phyloP scores from a whole-genome alignment of 2,113 vertebrate species.

The Circaetus gallicus region DNA sequence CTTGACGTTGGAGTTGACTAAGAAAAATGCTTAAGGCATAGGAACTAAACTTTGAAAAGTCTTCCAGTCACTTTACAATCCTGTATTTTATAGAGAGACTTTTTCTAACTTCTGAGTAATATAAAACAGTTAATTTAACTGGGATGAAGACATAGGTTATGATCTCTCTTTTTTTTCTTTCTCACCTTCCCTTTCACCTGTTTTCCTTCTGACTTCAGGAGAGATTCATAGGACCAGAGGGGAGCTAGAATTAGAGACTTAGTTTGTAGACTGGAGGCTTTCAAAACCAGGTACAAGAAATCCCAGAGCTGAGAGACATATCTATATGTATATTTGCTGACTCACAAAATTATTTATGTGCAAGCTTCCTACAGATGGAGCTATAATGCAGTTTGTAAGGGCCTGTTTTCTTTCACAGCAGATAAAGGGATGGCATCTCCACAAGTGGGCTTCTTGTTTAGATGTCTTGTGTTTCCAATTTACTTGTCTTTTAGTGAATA shows the following conservation, averaged over 20 bases:
- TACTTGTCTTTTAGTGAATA: neutral
- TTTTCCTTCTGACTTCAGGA: neutral
- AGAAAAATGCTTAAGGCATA: neutral
- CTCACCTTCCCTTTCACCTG: neutral
- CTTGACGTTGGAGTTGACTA: neutral
- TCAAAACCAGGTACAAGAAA: neutral
- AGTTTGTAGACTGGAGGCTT: neutral
- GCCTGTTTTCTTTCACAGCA: neutral
- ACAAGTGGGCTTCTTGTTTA: neutral
- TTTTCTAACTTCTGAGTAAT: neutral
- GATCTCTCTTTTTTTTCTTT: neutral
- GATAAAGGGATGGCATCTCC: neutral
- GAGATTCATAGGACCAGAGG: neutral
- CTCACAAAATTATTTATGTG: neutral
- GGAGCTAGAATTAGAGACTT: neutral
- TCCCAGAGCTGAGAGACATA: neutral
- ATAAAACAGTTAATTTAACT: neutral
- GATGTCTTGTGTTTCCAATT: neutral
- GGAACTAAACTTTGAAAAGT: neutral
- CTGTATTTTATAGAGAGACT: neutral
- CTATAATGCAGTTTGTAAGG: conserved; percentile 33
- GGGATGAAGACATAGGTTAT: neutral
- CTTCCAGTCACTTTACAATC: neutral
- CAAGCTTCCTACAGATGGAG: conserved; percentile 57
- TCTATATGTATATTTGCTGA: neutral